A percentile compares a stretch with the other conserved stretches of the same genome.
Evolutionary conservation across 2,797 vertebrate species (phyloP).

Genomic region (Epinephelus malabaricus): DNA sequence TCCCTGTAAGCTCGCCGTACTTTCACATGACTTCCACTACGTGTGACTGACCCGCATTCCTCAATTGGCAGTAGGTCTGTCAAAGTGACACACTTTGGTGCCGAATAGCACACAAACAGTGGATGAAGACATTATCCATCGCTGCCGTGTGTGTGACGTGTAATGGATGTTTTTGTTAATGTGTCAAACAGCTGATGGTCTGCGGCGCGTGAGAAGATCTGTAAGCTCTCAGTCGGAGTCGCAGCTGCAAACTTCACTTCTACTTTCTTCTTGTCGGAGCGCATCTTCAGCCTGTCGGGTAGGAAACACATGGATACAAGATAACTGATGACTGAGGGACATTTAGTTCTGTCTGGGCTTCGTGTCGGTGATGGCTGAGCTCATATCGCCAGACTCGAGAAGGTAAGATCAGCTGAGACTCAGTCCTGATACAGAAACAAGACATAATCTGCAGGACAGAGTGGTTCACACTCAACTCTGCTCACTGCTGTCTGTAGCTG

Average conservation of each 20-base stretch:
- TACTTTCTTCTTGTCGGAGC: neutral
- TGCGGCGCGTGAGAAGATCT: neutral
- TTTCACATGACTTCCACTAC: conserved; percentile 85
- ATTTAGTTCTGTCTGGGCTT: neutral
- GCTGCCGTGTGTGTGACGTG: neutral
- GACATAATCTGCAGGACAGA: neutral
- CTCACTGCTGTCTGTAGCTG: neutral
- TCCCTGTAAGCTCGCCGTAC: conserved; percentile 67
- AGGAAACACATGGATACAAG: conserved; percentile 8
- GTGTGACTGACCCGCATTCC: conserved; percentile 86
- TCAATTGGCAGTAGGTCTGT: conserved; percentile 6
- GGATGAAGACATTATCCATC: no score
- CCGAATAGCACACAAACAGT: neutral
- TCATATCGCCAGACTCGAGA: conserved; percentile 46
- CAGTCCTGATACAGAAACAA: neutral
- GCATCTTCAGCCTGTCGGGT: neutral
- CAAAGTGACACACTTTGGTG: neutral
- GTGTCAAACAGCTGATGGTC: neutral
- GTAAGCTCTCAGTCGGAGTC: neutral
- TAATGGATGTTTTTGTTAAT: fast-evolving
- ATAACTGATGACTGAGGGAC: conserved; percentile 30
- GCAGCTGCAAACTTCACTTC: neutral
- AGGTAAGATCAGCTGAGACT: conserved; percentile 54
- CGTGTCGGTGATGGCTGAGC: conserved; percentile 70
- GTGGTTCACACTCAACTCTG: neutral